Percentiles rank a stretch among this genome's conserved stretches.
Conservation (phyloP, 2,113 vertebrate genomes). For the Romanogobio albipinnatus region DNA sequence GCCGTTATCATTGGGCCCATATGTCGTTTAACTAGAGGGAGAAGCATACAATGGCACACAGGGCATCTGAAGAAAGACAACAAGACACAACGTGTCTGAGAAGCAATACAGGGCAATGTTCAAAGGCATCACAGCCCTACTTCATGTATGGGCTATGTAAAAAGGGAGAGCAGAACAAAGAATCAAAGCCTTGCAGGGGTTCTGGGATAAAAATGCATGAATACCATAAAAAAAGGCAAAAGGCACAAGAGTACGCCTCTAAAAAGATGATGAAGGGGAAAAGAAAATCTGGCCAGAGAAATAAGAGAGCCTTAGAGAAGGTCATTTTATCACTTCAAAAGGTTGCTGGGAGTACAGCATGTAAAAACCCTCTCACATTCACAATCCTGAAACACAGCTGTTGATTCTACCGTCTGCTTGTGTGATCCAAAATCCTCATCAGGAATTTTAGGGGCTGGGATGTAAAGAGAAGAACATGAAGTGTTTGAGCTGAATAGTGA, state of each 20-base stretch:
- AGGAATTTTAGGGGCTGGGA: slow-evolving; percentile 1
- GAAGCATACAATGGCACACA: slow-evolving; percentile 26
- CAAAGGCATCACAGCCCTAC: slow-evolving; percentile 41
- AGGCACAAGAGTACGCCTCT: slow-evolving; percentile 40
- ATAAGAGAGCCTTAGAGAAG: slow-evolving; percentile 24
- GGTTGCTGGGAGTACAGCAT: not conserved
- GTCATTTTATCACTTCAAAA: slow-evolving; percentile 52
- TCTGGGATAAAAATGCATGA: slow-evolving; percentile 17
- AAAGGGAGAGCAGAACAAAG: slow-evolving; percentile 52
- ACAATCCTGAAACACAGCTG: slow-evolving; percentile 33
- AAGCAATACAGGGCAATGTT: slow-evolving; percentile 36
- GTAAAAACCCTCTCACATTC: not conserved
- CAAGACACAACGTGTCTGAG: slow-evolving; percentile 49
- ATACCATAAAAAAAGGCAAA: slow-evolving; percentile 37
- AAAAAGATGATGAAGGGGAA: slow-evolving; percentile 7
- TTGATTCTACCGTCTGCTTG: slow-evolving; percentile 12
- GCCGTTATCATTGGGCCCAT: not conserved
- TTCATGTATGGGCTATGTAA: slow-evolving; percentile 41
- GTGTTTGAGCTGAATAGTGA: not conserved
- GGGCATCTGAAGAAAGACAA: slow-evolving; percentile 4
- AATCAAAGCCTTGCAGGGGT: slow-evolving; percentile 52
- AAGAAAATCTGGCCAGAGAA: not conserved
- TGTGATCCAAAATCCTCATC: slow-evolving; percentile 39
- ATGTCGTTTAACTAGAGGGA: slow-evolving; percentile 33
- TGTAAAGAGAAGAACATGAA: not conserved